Base-by-base conservation (phyloP, 37 sponge, comb jelly and placozoan species). In the Axinella damicornis region DNA sequence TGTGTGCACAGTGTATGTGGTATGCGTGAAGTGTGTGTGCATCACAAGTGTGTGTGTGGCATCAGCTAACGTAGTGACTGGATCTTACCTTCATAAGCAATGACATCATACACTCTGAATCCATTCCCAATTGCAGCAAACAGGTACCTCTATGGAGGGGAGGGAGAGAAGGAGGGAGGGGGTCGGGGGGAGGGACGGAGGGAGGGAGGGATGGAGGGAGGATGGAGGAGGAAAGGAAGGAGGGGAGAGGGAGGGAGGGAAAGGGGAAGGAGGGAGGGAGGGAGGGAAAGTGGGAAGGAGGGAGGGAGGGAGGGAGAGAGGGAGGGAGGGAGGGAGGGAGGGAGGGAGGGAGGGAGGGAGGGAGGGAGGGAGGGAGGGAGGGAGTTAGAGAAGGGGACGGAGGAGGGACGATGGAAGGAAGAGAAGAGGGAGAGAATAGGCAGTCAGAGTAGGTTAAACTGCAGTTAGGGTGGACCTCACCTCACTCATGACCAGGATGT, bases 41-140 rank as follows among this genome's bases (percentile, higher is more conserved):
- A 62, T 46, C 12, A 13, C 63, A n/a, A 5, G 63, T 27, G 27
- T 13, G 5, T 6, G 11, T 62, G 28, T 62, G 46, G 9, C 6
- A 46, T 69, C 2, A 34, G 69, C 34, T 34, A 61, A 14, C 14
- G 12, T 61, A 61, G 12, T 27, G 62, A 61, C 25, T 25, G 25
- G 12, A 11, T 63, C 57, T 76, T 52, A 89, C 89, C 82, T 69
- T 89, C 90, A 73, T 75, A 59, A 0, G 83, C 63, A 16, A 76
- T 55, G 32, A 89, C 90, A 78, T 89, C 90, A 83, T 76, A 89
- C 52, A 83, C 65, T 46, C 39, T 78, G 73, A 89, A 89, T 53
- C 90, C 90, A 69, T 53, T 70, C 15, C 76, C 85, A 67, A 80
- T 41, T 19, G 85, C 74, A 22, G 74, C 81, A 85, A 90, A 90